Conservation (phyloP, 30 jellyfish, hydroid and myxozoan genomes). For the Mastigias papua region DNA sequence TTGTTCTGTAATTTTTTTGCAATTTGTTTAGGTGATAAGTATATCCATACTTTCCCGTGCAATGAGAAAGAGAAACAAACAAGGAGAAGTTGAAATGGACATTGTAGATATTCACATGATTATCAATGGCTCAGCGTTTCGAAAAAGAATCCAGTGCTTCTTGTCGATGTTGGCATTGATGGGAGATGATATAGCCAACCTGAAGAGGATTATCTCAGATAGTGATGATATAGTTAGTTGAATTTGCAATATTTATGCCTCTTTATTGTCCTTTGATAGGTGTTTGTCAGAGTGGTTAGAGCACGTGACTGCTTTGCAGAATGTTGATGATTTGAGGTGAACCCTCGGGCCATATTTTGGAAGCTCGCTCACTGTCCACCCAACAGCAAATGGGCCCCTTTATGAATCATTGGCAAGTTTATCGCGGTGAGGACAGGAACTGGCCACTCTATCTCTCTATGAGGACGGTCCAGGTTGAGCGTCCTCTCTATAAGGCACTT, state of each 20-base stretch:
- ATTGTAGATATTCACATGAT: slow-evolving; percentile 47
- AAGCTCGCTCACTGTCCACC: no score
- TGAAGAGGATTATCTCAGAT: slow-evolving; percentile 4
- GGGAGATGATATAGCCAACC: not conserved
- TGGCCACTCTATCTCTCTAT: no score
- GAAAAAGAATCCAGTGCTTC: slow-evolving; percentile 43
- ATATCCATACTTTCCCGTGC: slow-evolving; percentile 26
- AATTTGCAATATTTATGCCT: not conserved
- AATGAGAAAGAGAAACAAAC: not conserved
- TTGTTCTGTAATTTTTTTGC: not conserved
- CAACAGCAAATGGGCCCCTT: no score
- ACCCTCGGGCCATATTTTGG: no score
- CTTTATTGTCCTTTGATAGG: not conserved
- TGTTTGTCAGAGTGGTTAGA: no score
- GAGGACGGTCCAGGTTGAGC: no score
- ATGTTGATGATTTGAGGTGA: no score
- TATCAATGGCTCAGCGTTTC: slow-evolving; percentile 22
- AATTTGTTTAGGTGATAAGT: slow-evolving; percentile 12
- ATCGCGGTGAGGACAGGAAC: no score
- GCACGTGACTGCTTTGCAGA: no score
- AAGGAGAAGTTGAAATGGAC: not conserved
- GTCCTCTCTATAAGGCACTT: no score
- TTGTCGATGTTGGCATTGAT: slow-evolving; percentile 3
- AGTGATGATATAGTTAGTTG: slow-evolving; percentile 34
- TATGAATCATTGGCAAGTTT: no score